Conservation (phyloP, 2,888 invertebrate genomes). For the Beris chalybata region DNA sequence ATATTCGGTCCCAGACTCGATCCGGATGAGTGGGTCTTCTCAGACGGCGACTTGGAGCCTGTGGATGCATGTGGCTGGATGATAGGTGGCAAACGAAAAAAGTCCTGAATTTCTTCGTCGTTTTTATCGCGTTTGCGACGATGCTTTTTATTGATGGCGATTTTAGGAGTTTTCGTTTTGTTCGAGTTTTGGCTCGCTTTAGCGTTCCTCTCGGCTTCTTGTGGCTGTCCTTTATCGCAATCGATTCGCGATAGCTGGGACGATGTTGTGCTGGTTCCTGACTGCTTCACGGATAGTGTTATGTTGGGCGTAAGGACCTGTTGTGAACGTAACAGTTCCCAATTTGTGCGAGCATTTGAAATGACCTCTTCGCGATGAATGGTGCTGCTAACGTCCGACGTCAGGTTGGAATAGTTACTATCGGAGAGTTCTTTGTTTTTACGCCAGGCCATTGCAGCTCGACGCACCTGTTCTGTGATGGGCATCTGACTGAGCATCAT, state of each 20-base stretch:
- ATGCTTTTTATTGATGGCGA: slow-evolving; percentile 7
- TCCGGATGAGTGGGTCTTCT: slow-evolving; percentile 56
- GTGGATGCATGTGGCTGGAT: slow-evolving; percentile 66
- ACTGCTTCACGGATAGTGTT: not conserved
- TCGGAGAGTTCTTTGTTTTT: slow-evolving; percentile 72
- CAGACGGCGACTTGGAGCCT: slow-evolving; percentile 33
- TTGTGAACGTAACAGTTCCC: slow-evolving; percentile 76
- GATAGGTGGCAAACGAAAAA: slow-evolving; percentile 70
- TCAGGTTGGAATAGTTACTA: slow-evolving; percentile 55
- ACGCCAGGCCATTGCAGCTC: slow-evolving; percentile 79
- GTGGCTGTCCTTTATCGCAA: not conserved
- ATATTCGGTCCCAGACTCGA: slow-evolving; percentile 72
- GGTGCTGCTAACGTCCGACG: slow-evolving; percentile 58
- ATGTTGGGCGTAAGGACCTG: slow-evolving; percentile 44
- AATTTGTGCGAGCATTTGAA: slow-evolving; percentile 83
- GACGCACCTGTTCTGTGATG: slow-evolving; percentile 76
- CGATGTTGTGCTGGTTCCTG: not conserved
- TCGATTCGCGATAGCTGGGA: slow-evolving; percentile 5
- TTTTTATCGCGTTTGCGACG: slow-evolving; percentile 7
- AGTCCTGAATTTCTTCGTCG: slow-evolving; percentile 52
- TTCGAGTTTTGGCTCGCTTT: not conserved
- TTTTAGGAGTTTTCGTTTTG: slow-evolving; percentile 5
- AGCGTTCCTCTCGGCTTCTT: not conserved
- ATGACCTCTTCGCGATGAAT: slow-evolving; percentile 81
- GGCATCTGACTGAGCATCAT: slow-evolving; percentile 75